A percentile compares a stretch with the other conserved stretches of the same genome.
These are phyloP conservation scores for Aphodius sticticus DNA, from an alignment of 2,888 invertebrate species.

Conservation along the genomic window DNA sequence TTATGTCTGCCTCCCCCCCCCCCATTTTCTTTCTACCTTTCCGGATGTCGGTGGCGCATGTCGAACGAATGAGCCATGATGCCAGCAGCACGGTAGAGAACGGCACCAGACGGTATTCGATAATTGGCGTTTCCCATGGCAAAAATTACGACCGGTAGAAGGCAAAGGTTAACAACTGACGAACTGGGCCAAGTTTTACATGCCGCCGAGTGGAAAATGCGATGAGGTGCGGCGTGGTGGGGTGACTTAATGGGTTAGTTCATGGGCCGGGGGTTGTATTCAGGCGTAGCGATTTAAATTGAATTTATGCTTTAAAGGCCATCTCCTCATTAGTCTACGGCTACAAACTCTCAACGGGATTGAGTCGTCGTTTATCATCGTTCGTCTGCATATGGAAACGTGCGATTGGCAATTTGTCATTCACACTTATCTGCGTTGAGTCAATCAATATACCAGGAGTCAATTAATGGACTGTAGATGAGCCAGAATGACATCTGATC, in stretches of 20 bases:
- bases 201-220: not conserved
- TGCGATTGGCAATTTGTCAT: not conserved
- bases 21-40: too few relatives aligned
- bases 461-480: not conserved
- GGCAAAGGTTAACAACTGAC: constrained; percentile 4
- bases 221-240: not conserved
- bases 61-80: not conserved
- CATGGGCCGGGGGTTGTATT: not conserved
- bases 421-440: not conserved
- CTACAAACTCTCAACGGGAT: not conserved
- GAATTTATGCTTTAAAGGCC: not conserved
- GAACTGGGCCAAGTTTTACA: not conserved
- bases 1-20: too few relatives aligned
- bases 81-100: not conserved
- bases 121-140: not conserved
- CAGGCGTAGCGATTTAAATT: not conserved
- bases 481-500: not conserved
- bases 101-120: not conserved
- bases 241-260: not conserved
- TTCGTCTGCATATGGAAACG: not conserved
- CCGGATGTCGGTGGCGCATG: too few relatives aligned
- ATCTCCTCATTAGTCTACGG: not conserved
- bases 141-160: not conserved
- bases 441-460: not conserved
- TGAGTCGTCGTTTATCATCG: not conserved